Conservation (phyloP, 2,113 vertebrate species). For the Bothrops jararaca region DNA sequence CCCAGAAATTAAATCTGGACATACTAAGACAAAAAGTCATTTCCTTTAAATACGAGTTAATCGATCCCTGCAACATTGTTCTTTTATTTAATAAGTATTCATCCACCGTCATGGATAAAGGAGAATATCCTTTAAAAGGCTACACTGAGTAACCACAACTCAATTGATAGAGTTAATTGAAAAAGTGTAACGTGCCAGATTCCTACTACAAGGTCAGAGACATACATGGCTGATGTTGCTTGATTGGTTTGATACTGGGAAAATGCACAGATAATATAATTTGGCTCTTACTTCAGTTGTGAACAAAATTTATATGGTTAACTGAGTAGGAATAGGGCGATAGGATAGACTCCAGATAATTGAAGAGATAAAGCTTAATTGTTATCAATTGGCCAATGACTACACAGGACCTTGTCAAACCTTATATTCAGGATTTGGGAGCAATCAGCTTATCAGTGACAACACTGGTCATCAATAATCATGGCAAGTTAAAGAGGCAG, state of each 20-base stretch:
- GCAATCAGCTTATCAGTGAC: neutral
- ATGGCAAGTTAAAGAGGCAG: neutral
- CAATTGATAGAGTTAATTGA: slow-evolving; percentile 23
- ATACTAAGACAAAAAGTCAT: neutral
- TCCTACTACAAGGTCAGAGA: slow-evolving; percentile 21
- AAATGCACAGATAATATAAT: slow-evolving; percentile 7
- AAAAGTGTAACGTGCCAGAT: neutral
- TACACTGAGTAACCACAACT: neutral
- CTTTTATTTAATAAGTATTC: neutral
- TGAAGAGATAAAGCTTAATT: slow-evolving; percentile 19
- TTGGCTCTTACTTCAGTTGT: slow-evolving; percentile 3
- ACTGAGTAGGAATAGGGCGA: neutral
- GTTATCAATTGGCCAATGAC: neutral
- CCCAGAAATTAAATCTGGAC: neutral
- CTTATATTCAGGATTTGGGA: neutral
- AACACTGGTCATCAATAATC: neutral
- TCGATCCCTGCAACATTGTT: neutral
- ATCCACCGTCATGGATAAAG: neutral
- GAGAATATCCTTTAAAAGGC: neutral
- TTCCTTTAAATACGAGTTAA: neutral
- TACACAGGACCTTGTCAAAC: neutral
- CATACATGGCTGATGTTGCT: neutral
- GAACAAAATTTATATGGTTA: slow-evolving; percentile 5
- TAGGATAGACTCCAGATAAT: slow-evolving; percentile 11
- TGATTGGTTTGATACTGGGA: neutral